Percentiles rank a stretch among this genome's conserved stretches.
These are phyloP conservation scores for Labeo rohita DNA, from an alignment of 2,113 vertebrate species.

Conservation along the genomic window DNA sequence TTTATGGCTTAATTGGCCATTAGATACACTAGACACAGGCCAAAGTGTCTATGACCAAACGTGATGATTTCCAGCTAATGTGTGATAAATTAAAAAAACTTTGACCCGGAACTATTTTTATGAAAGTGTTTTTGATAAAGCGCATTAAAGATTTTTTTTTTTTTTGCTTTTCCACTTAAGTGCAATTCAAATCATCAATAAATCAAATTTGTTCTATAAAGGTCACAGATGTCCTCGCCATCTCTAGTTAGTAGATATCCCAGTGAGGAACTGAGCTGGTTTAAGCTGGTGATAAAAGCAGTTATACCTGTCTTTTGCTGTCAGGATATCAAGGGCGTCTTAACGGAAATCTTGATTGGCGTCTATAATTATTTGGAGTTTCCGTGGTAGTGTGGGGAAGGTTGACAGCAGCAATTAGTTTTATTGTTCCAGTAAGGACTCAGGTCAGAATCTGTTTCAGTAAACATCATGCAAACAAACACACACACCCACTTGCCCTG, in stretches of 20 bases:
- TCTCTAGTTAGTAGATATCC: neutral
- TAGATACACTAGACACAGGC: neutral
- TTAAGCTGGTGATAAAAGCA: neutral
- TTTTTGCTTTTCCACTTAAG: too few relatives aligned
- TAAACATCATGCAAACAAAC: conserved; percentile 10
- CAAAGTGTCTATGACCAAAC: neutral
- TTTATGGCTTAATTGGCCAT: conserved; percentile 3
- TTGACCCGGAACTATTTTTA: neutral
- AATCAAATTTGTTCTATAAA: neutral
- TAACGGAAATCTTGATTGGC: conserved; percentile 23
- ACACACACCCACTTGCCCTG: neutral
- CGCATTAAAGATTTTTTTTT: too few relatives aligned
- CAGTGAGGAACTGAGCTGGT: neutral
- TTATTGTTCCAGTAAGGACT: conserved; percentile 5
- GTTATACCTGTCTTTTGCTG: conserved; percentile 21
- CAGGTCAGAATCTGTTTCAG: neutral
- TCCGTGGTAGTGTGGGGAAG: neutral
- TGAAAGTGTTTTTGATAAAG: neutral
- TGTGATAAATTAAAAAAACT: neutral
- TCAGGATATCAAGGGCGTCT: conserved; percentile 12
- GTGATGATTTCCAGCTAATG: neutral
- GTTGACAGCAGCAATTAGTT: neutral
- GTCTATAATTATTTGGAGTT: neutral
- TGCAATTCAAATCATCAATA: neutral
- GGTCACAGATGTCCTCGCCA: too few relatives aligned